Conservation (phyloP, 2,888 invertebrate species). For the Bedellia somnulentella region DNA sequence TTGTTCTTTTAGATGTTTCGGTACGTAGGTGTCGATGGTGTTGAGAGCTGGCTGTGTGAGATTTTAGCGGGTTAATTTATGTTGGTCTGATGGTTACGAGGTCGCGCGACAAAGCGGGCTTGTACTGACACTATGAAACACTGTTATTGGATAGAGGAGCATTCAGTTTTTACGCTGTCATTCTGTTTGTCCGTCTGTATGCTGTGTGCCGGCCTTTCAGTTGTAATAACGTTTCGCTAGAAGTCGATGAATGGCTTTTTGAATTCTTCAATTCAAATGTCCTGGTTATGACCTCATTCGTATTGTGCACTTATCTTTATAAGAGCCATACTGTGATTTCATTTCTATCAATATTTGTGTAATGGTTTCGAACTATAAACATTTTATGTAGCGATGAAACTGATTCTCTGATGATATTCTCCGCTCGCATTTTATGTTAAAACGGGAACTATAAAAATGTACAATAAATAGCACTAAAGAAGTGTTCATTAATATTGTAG, state of each 20-base stretch:
- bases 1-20: slow-evolving; percentile 19
- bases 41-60: slow-evolving; percentile 16
- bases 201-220: slow-evolving; percentile 50
- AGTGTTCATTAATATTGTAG: no score
- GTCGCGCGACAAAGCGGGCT: slow-evolving; percentile 47
- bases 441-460: no score
- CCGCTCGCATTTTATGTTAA: no score
- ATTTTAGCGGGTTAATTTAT: slow-evolving; percentile 17
- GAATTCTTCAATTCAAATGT: no score
- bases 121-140: slow-evolving; percentile 47
- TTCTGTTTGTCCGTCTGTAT: slow-evolving; percentile 30
- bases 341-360: no score
- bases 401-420: no score
- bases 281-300: no score
- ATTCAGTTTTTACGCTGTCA: slow-evolving; percentile 27
- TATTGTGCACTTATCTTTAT: no score
- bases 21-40: slow-evolving; percentile 13
- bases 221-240: slow-evolving; percentile 47
- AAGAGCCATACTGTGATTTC: no score
- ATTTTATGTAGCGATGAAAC: no score
- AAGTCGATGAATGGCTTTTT: slow-evolving; percentile 20
- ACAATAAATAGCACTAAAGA: no score
- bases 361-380: no score
- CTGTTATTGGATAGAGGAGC: slow-evolving; percentile 50
- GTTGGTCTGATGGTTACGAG: slow-evolving; percentile 30